These are phyloP conservation scores for Sceloporus undulatus DNA, from an alignment of 2,113 vertebrate species.

Conservation along the genomic window DNA sequence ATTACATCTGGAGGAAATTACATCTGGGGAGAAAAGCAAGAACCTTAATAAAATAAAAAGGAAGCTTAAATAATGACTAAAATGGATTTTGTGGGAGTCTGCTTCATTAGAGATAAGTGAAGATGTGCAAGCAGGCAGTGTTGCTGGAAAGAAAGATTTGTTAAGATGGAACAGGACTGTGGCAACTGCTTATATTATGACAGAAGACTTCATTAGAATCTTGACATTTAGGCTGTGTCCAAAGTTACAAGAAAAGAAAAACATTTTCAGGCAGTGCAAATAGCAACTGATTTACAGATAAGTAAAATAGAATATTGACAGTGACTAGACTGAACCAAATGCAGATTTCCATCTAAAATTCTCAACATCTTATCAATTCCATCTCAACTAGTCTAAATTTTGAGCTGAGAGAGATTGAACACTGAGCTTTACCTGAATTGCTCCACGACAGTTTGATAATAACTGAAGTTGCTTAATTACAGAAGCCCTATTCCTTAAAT, in stretches of 20 bases:
- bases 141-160: neutral
- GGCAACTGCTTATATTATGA: neutral
- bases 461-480: neutral
- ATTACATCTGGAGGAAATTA: neutral
- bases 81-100: neutral
- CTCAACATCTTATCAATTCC: neutral
- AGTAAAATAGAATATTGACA: neutral
- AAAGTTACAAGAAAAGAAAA: neutral
- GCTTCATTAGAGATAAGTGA: neutral
- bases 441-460: neutral
- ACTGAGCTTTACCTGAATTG: neutral
- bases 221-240: neutral
- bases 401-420: neutral
- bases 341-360: neutral
- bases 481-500: neutral
- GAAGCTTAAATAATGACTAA: neutral
- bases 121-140: slow-evolving; percentile 4
- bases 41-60: slow-evolving; percentile 1
- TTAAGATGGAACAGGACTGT: neutral
- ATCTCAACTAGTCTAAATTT: neutral
- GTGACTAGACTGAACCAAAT: neutral
- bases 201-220: slow-evolving; percentile 12
- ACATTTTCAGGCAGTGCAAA: neutral
- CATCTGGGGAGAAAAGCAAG: neutral
- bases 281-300: neutral